Evolutionary conservation across 2,113 vertebrate species (phyloP).

Genomic region (Psittacara wagleri): DNA sequence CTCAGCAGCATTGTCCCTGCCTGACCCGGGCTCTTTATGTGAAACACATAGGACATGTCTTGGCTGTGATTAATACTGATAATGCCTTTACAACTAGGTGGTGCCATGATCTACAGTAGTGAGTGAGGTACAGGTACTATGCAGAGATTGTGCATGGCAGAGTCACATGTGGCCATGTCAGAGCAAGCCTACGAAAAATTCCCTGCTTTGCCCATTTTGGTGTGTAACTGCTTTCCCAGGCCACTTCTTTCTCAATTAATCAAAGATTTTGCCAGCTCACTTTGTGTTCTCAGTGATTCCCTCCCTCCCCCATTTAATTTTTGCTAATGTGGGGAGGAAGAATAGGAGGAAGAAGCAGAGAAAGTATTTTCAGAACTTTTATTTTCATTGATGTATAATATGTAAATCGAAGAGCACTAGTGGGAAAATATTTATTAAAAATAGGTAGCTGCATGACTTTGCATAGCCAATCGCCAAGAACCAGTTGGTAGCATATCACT

Average conservation of each 20-base stretch:
- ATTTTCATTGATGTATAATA: not conserved
- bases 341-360: not conserved
- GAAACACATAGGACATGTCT: not conserved
- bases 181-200: not conserved
- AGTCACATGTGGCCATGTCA: not conserved
- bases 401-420: not conserved
- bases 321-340: not conserved
- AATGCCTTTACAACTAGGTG: not conserved
- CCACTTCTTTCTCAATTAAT: not conserved
- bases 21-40: accelerated
- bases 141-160: accelerated
- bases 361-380: not conserved
- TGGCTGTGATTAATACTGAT: not conserved
- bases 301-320: not conserved
- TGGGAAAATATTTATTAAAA: not conserved
- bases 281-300: not conserved
- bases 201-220: not conserved
- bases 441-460: not conserved
- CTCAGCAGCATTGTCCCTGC: not conserved
- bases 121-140: not conserved
- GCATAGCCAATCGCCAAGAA: not conserved
- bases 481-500: not conserved
- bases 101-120: not conserved
- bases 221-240: not conserved
- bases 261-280: not conserved